A percentile compares a stretch with the other conserved stretches of the same genome.
phyloP scores from a whole-genome alignment of 1,140 invertebrate genomes.

The Lysiphlebus fabarum region DNA sequence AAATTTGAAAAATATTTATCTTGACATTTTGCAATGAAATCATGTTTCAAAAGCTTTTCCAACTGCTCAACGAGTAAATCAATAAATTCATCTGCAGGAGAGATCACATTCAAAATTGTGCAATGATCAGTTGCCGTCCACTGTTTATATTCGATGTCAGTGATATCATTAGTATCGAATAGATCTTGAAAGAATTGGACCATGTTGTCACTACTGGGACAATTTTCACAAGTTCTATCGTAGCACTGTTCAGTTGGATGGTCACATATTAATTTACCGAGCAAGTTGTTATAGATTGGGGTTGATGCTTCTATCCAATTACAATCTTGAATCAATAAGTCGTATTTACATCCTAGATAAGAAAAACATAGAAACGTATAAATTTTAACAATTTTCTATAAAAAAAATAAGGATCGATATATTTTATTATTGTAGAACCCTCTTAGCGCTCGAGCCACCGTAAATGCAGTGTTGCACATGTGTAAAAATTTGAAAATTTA shows the following conservation, averaged over 20 bases:
- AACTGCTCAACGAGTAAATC: too few species aligned
- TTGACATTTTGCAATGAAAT: slow-evolving; percentile 30
- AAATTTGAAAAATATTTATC: slow-evolving; percentile 2
- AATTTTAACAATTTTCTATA: too few species aligned
- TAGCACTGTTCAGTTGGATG: not conserved
- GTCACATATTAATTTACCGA: not conserved
- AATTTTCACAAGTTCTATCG: slow-evolving; percentile 7
- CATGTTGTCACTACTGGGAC: slow-evolving; percentile 12
- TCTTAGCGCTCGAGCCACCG: too few species aligned
- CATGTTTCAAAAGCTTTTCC: too few species aligned
- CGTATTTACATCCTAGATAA: not conserved
- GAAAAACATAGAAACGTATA: too few species aligned
- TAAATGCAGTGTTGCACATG: too few species aligned
- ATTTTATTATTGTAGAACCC: too few species aligned
- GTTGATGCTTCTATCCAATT: not conserved
- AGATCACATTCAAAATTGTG: too few species aligned
- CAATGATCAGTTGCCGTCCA: slow-evolving; percentile 1
- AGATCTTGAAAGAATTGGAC: slow-evolving; percentile 6
- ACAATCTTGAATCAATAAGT: not conserved
- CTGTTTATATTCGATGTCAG: slow-evolving; percentile 19
- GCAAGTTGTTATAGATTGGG: not conserved
- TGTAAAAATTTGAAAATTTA: too few species aligned
- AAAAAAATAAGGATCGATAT: too few species aligned
- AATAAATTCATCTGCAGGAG: too few species aligned
- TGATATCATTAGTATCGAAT: slow-evolving; percentile 19